Percentiles rank a stretch among this genome's conserved stretches.
These are phyloP conservation scores for Columba livia DNA, from an alignment of 2,113 vertebrate genomes.

Conservation along the genomic window DNA sequence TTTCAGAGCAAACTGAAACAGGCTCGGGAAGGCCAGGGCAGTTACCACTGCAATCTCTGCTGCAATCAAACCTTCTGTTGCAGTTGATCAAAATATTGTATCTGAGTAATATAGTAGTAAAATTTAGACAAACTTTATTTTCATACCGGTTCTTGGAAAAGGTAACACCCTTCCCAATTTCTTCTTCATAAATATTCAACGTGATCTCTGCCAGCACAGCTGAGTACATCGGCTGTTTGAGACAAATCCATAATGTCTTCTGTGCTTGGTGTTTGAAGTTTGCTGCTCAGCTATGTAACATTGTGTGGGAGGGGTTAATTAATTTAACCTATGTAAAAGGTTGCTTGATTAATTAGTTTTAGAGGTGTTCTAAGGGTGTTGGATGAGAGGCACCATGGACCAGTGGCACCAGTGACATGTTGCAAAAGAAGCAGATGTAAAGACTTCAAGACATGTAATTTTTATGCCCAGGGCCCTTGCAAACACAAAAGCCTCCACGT, in stretches of 20 bases:
- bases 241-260: not conserved
- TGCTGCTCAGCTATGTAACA: not conserved
- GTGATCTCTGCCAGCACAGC: not conserved
- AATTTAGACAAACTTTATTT: not conserved
- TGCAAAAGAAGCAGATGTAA: not conserved
- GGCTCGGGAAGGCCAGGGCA: not conserved
- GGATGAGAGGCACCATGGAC: not conserved
- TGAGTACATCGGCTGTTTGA: fast-evolving
- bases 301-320: not conserved
- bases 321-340: not conserved
- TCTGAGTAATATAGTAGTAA: not conserved
- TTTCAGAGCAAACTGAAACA: not conserved
- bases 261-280: not conserved
- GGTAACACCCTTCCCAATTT: not conserved
- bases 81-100: not conserved
- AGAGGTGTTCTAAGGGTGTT: not conserved
- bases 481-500: not conserved
- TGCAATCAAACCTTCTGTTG: not conserved
- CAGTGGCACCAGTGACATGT: not conserved
- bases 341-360: not conserved
- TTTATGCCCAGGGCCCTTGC: not conserved
- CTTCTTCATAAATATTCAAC: not conserved
- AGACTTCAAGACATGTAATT: not conserved
- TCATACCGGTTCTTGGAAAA: not conserved
- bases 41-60: not conserved